Conservation (phyloP, 2,797 vertebrate species). For the Sebastes elongatus region DNA sequence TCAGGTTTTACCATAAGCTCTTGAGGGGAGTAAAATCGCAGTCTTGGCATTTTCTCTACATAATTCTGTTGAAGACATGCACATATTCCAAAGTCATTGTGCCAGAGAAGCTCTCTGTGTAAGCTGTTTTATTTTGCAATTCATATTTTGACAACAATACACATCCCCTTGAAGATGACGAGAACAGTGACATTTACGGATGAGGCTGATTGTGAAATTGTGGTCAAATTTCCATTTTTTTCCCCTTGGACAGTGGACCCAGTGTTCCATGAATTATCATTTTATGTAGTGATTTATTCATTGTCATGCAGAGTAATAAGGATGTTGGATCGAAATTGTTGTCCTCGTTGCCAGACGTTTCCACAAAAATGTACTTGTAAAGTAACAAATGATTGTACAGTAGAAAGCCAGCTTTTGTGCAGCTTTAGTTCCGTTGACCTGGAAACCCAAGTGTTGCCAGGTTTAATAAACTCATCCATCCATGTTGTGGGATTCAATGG, state of each 20-base stretch:
- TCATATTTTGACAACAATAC: conserved; percentile 47
- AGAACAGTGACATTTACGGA: conserved; percentile 53
- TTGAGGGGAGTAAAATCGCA: neutral
- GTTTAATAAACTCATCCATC: conserved; percentile 72
- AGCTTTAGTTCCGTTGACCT: conserved; percentile 67
- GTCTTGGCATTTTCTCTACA: conserved; percentile 1
- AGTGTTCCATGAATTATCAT: conserved; percentile 67
- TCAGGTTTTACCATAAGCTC: neutral
- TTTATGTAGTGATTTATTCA: conserved; percentile 78
- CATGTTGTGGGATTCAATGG: conserved; percentile 68
- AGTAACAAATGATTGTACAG: conserved; percentile 74
- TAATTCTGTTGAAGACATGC: conserved; percentile 12
- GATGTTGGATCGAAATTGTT: conserved; percentile 58
- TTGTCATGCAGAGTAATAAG: conserved; percentile 72
- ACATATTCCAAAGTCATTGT: conserved; percentile 12
- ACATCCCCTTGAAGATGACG: conserved; percentile 11
- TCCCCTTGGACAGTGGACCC: conserved; percentile 29
- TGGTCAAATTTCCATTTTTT: conserved; percentile 58
- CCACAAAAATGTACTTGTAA: conserved; percentile 77
- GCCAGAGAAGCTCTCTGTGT: neutral
- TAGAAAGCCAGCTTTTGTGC: conserved; percentile 66
- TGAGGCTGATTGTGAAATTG: conserved; percentile 53
- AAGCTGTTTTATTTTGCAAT: conserved; percentile 25
- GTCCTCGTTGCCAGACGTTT: conserved; percentile 63
- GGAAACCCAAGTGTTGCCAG: conserved; percentile 66